Base-by-base conservation (phyloP, 1,140 invertebrate genomes). In the Drosophila tropicalis region DNA sequence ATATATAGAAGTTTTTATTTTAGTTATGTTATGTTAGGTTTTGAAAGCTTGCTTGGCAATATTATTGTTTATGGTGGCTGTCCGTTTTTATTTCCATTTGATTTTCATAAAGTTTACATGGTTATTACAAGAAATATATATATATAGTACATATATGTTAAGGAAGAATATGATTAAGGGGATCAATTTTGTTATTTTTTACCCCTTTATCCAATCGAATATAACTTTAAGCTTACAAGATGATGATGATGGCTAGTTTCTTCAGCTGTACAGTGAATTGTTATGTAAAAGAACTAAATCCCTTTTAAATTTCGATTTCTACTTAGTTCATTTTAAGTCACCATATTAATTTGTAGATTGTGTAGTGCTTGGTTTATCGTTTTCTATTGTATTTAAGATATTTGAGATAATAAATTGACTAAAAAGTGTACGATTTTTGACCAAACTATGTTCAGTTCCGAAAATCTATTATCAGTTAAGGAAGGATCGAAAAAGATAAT, bases 31-130 rank as follows among this genome's bases (percentile, higher is more conserved):
- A 71, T 36, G 65, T 70, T 47, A 47, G 44, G 44, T 61, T 36
- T 68, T 58, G 61, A 81, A 75, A 75, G 79, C 79, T 72, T 56
- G 51, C 63, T 58, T 76, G 32, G 68, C 66, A 67, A 89, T 89
- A 87, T 87, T 89, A 87, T 87, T 87, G 84, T 87, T 87, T 87
- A 87, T 89, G 84, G 81, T 70, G 69, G 80, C 74, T 79, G 84
- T 87, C 84, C 84, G 75, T 70, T 87, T 87, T 87, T 87, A 87
- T 87, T 89, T 89, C 77, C 80, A 81, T 87, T 87, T 87, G 84
- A 87, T 87, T 89, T 87, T 89, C 83, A 87, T 87, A 87, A 87
- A 89, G 84, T 84, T 89, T 83, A 87, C 84, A 87, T 86, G 83
- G 75, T 87, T 71, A 81, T 86, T 72, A 78, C 80, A 70, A 75